Evolutionary conservation across 2,888 invertebrate species (phyloP), one percentile per base, ranked within the genome.

Genomic region (Azorinus chamasolen): DNA sequence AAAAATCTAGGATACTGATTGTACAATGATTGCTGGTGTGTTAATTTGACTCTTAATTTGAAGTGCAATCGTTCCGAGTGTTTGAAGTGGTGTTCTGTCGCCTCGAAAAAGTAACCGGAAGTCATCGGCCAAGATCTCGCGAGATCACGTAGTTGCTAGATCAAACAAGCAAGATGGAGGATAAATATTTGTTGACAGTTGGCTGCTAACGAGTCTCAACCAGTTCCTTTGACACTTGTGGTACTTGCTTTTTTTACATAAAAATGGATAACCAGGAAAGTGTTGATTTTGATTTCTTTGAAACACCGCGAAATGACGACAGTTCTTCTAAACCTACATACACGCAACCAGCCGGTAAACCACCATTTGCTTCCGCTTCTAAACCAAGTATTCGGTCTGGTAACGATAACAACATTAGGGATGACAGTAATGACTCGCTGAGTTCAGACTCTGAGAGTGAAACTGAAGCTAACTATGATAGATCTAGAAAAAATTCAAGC

Each of bases 261-360:
- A 41, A 45, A 20, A 37, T 45, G n/a, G n/a, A 55, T 18, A 48
- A 71, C 32, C 32, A 37, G 55, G 83, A 79, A 46, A 62, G 75
- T 24, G 83, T 86, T 22, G 88, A 89, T 70, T 89, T 87, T 78
- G 87, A 88, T 64, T 89, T 89, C 59, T 89, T 89, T 55, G 87
- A 86, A 24, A 81, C 86, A 39, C 83, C 84, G 14, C 74, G 85
- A 32, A 62, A 78, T 22, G 64, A 72, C 22, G 64, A 66, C 25
- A 51, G 37, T 55, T 51, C 55, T 58, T 63, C 53, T 18, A 64
- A 62, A 46, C 14, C 46, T 37, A 39, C 48, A 32, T 18, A 48
- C 24, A 58, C 62, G 45, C 46, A 43, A 43, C 43, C 62, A 43
- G 37, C 25, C 37, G 27, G 57, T 18, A 71, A 70, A 58, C 63